These are phyloP conservation scores for Coelogynopora nodosa DNA, from an alignment of 2,888 invertebrate species.

Conservation along the genomic window DNA sequence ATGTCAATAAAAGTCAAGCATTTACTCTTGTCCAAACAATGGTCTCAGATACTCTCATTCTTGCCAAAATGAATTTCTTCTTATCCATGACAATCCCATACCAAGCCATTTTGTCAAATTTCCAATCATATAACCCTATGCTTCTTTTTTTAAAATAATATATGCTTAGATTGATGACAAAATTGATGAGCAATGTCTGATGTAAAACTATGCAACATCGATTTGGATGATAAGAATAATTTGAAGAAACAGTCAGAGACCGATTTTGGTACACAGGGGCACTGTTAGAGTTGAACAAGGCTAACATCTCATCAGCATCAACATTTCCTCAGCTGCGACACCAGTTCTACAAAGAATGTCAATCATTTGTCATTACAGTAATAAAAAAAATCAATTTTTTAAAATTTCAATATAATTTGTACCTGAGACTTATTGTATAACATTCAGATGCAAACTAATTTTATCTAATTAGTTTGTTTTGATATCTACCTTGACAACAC, in stretches of 20 bases:
- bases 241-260: conserved; percentile 18
- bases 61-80: conserved; percentile 18
- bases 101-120: conserved; percentile 28
- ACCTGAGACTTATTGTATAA: no score
- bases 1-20: conserved; percentile 12
- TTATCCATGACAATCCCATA: conserved; percentile 22
- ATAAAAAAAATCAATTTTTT: not conserved
- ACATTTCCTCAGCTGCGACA: conserved; percentile 17
- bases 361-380: conserved; percentile 4
- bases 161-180: conserved; percentile 7
- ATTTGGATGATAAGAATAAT: conserved; percentile 6
- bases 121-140: conserved; percentile 25
- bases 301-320: conserved; percentile 13
- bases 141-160: not conserved
- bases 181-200: conserved; percentile 13
- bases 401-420: no score
- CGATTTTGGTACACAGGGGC: conserved; percentile 10
- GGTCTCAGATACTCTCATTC: conserved; percentile 2
- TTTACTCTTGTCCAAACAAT: conserved; percentile 14
- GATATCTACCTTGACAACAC: no score
- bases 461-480: no score
- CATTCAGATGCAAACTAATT: no score
- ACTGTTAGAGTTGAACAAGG: conserved; percentile 7
- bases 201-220: conserved; percentile 8
- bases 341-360: conserved; percentile 22